Percentiles rank a stretch among this genome's conserved stretches.
phyloP scores from a whole-genome alignment of 2,888 invertebrate species.

The Dynastes maya region DNA sequence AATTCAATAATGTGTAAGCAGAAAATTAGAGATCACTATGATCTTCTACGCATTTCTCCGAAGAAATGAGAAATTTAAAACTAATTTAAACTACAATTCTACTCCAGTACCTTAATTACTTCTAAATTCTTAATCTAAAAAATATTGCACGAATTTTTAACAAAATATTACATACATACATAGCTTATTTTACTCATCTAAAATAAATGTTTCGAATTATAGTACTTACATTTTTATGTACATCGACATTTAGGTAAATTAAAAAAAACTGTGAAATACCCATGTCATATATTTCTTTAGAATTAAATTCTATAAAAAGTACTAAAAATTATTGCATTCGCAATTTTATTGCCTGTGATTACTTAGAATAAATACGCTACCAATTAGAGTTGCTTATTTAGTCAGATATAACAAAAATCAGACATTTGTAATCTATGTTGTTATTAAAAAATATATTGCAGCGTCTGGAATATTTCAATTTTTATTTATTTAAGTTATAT shows the following conservation, averaged over 20 bases:
- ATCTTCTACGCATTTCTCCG: conserved; percentile 3
- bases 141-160: conserved; percentile 38
- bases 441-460: too few relatives aligned
- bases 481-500: too few relatives aligned
- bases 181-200: not conserved
- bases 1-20: not conserved
- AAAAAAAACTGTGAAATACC: not conserved
- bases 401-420: too few relatives aligned
- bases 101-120: conserved; percentile 15
- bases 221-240: conserved; percentile 8
- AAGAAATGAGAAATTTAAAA: not conserved
- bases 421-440: too few relatives aligned
- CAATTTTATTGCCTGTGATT: too few relatives aligned
- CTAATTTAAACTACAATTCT: not conserved
- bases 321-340: too few relatives aligned
- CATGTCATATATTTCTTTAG: not conserved
- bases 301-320: not conserved
- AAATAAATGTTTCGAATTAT: not conserved
- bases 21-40: conserved; percentile 18
- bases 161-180: conserved; percentile 12
- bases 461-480: too few relatives aligned
- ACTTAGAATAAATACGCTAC: too few relatives aligned
- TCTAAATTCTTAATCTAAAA: conserved; percentile 20
- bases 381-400: too few relatives aligned
- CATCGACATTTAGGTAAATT: not conserved